Evolutionary conservation across 2,888 invertebrate species (phyloP), one percentile per base, ranked within the genome.

Genomic region (Sesia bembeciformis): DNA sequence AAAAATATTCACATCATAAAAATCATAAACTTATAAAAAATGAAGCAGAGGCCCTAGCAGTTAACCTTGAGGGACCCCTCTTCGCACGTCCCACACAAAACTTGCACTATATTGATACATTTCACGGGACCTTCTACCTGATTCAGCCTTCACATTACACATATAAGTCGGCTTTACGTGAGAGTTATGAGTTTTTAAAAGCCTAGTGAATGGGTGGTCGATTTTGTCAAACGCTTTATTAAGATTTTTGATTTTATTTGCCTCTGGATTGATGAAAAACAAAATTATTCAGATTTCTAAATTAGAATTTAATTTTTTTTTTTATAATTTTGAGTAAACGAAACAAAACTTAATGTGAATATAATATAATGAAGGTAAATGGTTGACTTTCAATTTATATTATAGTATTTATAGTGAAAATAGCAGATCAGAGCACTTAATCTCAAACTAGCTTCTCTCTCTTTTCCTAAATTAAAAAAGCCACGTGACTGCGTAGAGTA

Each of bases 21-120:
- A 66, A 66, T 61, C 56, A 69, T 63, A 65, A 38, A 63, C 56
- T 63, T 63, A 65, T 64, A 69, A 76, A 78, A 76, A 77, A 74
- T 71, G 73, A 64, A 70, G 70, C 60, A 53, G 58, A 61, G 78
- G 73, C 58, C 73, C 77, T 56, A 81, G 68, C 58, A 65, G 60
- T 59, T 72, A 74, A 75, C 86, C 87, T 81, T 84, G 84, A 68
- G 78, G 54, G 74, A 81, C 70, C 78, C 76, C 76, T 76, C 84
- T 90, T 90, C 88, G 86, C 90, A 89, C 81, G 76, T 79, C 72
- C 74, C 67, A 68, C 72, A 71, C 83, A 87, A 89, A 90, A 86
- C 75, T 90, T 88, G 85, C 90, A 90, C 88, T 77, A 67, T 65
- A 70, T 72, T 70, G 89, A 84, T 78, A 90, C 76, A 83, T 88